These are phyloP conservation scores for Phoebastria nigripes DNA, from an alignment of 2,797 vertebrate genomes.

Conservation along the genomic window DNA sequence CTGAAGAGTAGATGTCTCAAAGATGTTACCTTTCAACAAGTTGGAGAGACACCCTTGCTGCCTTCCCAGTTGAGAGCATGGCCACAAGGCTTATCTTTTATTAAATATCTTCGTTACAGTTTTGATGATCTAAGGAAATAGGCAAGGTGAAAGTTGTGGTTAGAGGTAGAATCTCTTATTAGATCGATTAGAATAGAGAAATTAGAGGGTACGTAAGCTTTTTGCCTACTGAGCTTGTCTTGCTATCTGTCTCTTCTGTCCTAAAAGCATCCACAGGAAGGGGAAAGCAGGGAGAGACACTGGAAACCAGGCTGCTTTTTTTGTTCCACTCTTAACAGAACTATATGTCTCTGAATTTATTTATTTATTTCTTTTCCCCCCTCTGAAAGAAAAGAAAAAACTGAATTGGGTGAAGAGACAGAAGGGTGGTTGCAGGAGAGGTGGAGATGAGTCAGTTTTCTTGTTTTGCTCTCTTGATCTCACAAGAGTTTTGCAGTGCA, in stretches of 20 bases:
- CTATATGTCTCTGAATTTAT: not conserved
- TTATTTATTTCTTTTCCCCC: not conserved
- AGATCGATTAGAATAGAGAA: not conserved
- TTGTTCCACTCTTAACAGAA: not conserved
- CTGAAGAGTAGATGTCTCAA: not conserved
- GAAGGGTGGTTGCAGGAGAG: not conserved
- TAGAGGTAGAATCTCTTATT: not conserved
- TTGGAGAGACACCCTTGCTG: not conserved
- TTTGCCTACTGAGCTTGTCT: not conserved
- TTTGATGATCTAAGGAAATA: not conserved
- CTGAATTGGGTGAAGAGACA: not conserved
- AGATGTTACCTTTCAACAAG: not conserved
- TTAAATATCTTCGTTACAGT: not conserved
- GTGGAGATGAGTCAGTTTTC: not conserved
- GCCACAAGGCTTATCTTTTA: not conserved
- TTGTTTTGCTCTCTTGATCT: slow-evolving; percentile 13
- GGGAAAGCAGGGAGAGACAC: not conserved
- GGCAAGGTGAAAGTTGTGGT: not conserved
- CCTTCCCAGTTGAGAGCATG: not conserved
- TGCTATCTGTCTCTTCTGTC: not conserved
- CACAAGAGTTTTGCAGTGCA: not conserved
- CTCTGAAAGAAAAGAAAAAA: not conserved
- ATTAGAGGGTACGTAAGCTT: not conserved
- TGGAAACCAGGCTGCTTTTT: not conserved
- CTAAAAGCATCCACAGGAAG: not conserved